Percentiles rank a stretch among this genome's conserved stretches.
These are phyloP conservation scores for Eupithecia dodoneata DNA, from an alignment of 2,888 invertebrate genomes.

Conservation along the genomic window DNA sequence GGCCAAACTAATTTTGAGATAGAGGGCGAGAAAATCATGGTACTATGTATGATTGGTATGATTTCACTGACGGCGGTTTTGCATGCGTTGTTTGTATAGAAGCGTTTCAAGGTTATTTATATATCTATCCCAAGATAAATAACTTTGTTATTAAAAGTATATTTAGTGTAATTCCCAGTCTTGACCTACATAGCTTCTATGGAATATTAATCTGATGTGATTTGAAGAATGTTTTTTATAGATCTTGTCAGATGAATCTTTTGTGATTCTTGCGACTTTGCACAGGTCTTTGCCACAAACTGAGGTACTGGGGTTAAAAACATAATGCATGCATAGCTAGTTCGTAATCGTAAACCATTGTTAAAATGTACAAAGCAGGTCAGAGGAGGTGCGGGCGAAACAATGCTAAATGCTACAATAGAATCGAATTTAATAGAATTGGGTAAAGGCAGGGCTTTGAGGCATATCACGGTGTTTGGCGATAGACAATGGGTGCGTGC, in stretches of 20 bases:
- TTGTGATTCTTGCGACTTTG: not conserved
- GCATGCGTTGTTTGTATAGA: not conserved
- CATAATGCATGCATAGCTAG: not conserved
- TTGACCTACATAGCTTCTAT: not conserved
- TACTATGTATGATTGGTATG: no score
- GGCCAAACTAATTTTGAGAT: no score
- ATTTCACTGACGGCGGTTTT: not conserved
- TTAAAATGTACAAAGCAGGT: constrained; percentile 52
- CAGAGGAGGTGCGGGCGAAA: constrained; percentile 52
- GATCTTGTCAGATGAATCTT: not conserved
- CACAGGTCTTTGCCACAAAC: not conserved
- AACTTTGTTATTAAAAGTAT: not conserved
- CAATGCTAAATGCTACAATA: constrained; percentile 49
- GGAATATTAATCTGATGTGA: not conserved
- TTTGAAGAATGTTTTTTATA: not conserved
- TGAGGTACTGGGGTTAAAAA: not conserved
- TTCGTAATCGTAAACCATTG: constrained; percentile 40
- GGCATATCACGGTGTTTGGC: constrained; percentile 27
- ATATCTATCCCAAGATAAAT: not conserved
- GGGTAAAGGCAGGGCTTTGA: constrained; percentile 37
- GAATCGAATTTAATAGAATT: constrained; percentile 40
- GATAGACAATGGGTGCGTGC: constrained; percentile 15
- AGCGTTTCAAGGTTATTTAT: not conserved
- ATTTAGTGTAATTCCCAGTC: not conserved
- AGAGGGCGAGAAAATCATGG: no score